Conservation (phyloP, 2,113 vertebrate genomes). For the Bombycilla garrulus region DNA sequence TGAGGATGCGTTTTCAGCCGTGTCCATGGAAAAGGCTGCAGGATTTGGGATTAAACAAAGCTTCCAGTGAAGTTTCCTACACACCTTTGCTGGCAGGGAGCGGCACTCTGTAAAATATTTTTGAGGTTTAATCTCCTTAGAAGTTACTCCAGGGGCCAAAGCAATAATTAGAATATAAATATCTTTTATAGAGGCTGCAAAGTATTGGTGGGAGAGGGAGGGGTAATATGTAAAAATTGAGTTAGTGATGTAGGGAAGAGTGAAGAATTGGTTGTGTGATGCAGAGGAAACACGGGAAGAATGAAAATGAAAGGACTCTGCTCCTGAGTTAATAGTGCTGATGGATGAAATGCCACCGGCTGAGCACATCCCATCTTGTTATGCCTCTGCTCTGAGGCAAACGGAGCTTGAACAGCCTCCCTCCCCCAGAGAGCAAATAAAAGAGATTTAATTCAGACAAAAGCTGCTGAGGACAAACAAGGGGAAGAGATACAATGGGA, state of each 20-base stretch:
- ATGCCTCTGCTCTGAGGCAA: slow-evolving; percentile 26
- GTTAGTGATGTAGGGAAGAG: background rate
- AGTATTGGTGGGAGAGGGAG: background rate
- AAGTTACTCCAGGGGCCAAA: background rate
- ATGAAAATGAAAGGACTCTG: slow-evolving; percentile 9
- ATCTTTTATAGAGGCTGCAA: slow-evolving; percentile 7
- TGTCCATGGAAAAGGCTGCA: background rate
- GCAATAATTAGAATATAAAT: slow-evolving; percentile 54
- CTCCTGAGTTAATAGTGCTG: background rate
- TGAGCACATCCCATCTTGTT: slow-evolving; percentile 15
- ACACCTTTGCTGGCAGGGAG: background rate
- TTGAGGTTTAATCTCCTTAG: background rate
- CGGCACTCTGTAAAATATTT: background rate
- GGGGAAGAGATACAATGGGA: slow-evolving; percentile 7
- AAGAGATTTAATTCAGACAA: slow-evolving; percentile 53
- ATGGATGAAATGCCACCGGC: background rate
- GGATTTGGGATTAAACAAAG: background rate
- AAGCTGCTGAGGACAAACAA: slow-evolving; percentile 35
- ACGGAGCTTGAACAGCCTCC: background rate
- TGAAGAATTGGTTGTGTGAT: background rate
- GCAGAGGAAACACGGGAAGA: background rate
- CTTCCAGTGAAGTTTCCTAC: background rate
- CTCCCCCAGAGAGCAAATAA: slow-evolving; percentile 32
- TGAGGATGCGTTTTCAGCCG: background rate
- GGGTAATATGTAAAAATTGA: background rate